A percentile compares a stretch with the other conserved stretches of the same genome.
These are phyloP conservation scores for Anadara kagoshimensis DNA, from an alignment of 1,140 invertebrate species.

Conservation along the genomic window DNA sequence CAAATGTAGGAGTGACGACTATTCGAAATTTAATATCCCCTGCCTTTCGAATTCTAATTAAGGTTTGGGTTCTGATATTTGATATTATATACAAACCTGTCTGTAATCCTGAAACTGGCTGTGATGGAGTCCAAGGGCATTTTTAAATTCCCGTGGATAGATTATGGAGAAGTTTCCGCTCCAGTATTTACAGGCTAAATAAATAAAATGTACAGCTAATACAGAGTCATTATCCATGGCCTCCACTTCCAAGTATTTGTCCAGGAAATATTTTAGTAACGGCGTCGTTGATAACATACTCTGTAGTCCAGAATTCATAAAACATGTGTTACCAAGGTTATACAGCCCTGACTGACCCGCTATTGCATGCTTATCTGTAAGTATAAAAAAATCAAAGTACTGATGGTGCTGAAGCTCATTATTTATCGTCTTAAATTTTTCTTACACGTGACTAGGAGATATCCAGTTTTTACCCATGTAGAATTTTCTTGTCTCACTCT, in stretches of 20 bases:
- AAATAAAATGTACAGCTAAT: conserved; percentile 76
- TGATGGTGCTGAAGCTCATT: too few species aligned
- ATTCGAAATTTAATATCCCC: neutral
- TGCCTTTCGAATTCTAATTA: too few species aligned
- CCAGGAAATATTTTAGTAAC: conserved; percentile 78
- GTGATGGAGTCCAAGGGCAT: conserved; percentile 79
- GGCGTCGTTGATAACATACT: conserved; percentile 75
- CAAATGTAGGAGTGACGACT: too few species aligned
- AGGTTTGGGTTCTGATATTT: too few species aligned
- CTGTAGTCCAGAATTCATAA: conserved; percentile 83
- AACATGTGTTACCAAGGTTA: conserved; percentile 84
- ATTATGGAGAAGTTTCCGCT: conserved; percentile 78
- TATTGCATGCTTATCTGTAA: conserved; percentile 60
- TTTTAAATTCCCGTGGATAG: conserved; percentile 79
- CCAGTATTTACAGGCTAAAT: conserved; percentile 80
- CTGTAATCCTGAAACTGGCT: conserved; percentile 79
- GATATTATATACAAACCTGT: conserved; percentile 55
- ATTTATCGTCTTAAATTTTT: too few species aligned
- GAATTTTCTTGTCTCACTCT: too few species aligned
- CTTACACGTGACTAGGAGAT: too few species aligned
- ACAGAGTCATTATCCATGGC: conserved; percentile 47
- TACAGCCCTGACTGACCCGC: conserved; percentile 81
- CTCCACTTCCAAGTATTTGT: conserved; percentile 58
- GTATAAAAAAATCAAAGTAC: too few species aligned
- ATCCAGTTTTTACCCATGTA: too few species aligned